Percentiles rank a stretch among this genome's conserved stretches.
Conservation (phyloP, 2,797 vertebrate species). For the Yasuhikotakia modesta region DNA sequence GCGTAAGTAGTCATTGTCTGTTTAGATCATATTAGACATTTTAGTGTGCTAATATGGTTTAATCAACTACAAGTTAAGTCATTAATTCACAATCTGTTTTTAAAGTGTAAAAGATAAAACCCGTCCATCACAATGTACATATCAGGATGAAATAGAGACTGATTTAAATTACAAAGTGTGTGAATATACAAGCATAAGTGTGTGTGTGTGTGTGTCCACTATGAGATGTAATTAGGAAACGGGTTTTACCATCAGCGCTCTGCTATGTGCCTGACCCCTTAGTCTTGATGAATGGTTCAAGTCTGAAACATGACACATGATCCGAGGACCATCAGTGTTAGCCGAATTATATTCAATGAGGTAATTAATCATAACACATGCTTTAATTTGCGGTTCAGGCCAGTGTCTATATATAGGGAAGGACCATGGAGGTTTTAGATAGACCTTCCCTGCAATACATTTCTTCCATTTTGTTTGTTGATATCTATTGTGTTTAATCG, state of each 20-base stretch:
- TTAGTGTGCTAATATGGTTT: neutral
- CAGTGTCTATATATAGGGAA: conserved; percentile 36
- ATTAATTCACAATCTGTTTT: neutral
- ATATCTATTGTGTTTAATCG: neutral
- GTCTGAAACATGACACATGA: conserved; percentile 67
- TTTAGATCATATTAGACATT: neutral
- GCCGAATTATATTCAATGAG: conserved; percentile 62
- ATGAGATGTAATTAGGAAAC: conserved; percentile 51
- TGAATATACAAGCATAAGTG: no score
- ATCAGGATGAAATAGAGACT: neutral
- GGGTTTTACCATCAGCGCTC: conserved; percentile 39
- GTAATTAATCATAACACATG: conserved; percentile 79
- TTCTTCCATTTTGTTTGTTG: neutral
- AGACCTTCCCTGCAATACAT: neutral
- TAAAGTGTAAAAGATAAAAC: neutral
- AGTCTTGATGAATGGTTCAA: conserved; percentile 74
- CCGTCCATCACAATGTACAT: neutral
- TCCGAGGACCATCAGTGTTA: conserved; percentile 73
- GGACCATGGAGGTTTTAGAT: neutral
- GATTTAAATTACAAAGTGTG: neutral
- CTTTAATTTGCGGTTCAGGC: conserved; percentile 72
- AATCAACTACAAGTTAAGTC: neutral
- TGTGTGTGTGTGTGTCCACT: conserved; percentile 1
- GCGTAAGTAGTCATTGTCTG: neutral
- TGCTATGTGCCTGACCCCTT: conserved; percentile 52